Evolutionary conservation across 2,888 invertebrate species (phyloP).

Genomic region (Adelognathus sp.): DNA sequence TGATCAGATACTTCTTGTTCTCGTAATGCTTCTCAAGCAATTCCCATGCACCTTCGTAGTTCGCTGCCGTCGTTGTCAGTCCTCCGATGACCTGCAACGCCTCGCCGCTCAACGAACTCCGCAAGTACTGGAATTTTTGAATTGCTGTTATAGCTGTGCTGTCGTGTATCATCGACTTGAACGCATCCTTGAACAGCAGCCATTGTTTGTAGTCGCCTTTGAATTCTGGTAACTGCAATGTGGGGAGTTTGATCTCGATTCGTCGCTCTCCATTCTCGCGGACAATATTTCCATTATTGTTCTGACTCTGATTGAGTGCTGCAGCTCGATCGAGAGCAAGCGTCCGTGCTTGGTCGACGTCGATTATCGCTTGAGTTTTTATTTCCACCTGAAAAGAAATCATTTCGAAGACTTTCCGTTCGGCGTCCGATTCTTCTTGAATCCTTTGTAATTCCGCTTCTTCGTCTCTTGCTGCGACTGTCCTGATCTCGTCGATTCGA

Average conservation of each 20-base stretch:
- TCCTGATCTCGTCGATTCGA: slow-evolving; percentile 4
- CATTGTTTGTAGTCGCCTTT: slow-evolving; percentile 47
- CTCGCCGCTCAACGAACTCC: slow-evolving; percentile 33
- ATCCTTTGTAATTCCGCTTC: not conserved
- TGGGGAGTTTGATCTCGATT: slow-evolving; percentile 34
- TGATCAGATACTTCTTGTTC: slow-evolving; percentile 27
- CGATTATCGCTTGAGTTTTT: slow-evolving; percentile 34
- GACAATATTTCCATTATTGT: not conserved
- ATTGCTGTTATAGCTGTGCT: slow-evolving; percentile 26
- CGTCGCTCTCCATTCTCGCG: slow-evolving; percentile 12
- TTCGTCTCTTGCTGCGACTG: not conserved
- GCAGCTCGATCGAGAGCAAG: not conserved
- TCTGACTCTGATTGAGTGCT: not conserved
- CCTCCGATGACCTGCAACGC: slow-evolving; percentile 46
- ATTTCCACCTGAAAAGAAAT: slow-evolving; percentile 24
- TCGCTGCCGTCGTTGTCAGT: slow-evolving; percentile 22
- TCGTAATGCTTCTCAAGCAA: slow-evolving; percentile 12
- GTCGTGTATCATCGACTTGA: slow-evolving; percentile 38
- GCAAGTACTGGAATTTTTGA: slow-evolving; percentile 49
- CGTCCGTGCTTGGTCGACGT: not conserved
- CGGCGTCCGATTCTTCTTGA: slow-evolving; percentile 10
- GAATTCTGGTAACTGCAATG: slow-evolving; percentile 39
- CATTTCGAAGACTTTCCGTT: slow-evolving; percentile 15
- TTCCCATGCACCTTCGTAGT: slow-evolving; percentile 39
- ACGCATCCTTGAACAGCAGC: slow-evolving; percentile 50